A percentile compares a stretch with the other conserved stretches of the same genome.
phyloP scores from a whole-genome alignment of 2,888 invertebrate species.

The Agriopis marginaria region DNA sequence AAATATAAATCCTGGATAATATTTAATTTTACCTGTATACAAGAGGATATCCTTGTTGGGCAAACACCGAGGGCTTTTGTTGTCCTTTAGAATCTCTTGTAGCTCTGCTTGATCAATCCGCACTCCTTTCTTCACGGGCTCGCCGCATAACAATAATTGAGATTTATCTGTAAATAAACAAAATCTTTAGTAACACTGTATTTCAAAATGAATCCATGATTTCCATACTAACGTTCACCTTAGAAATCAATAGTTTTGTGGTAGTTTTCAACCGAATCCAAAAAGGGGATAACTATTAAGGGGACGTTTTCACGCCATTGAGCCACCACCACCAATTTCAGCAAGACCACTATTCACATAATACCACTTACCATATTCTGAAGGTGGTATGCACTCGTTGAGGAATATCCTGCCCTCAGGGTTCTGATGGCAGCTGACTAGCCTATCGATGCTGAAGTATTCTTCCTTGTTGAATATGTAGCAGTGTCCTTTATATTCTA shows the following conservation, averaged over 20 bases:
- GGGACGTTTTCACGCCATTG: no score
- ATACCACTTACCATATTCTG: slow-evolving; percentile 90
- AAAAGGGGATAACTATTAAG: no score
- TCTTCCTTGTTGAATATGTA: slow-evolving; percentile 86
- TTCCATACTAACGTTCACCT: no score
- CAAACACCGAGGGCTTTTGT: slow-evolving; percentile 89
- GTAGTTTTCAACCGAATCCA: no score
- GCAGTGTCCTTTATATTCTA: slow-evolving; percentile 83
- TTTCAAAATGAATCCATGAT: no score
- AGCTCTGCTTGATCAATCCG: slow-evolving; percentile 81
- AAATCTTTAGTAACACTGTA: not conserved
- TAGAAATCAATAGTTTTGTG: no score
- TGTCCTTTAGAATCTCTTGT: slow-evolving; percentile 81
- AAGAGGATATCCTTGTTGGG: slow-evolving; percentile 89
- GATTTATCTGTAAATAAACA: slow-evolving; percentile 87
- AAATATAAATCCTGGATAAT: no score
- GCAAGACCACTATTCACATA: no score
- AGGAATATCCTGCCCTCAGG: slow-evolving; percentile 87
- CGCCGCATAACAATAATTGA: slow-evolving; percentile 89
- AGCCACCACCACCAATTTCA: no score
- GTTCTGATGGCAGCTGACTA: slow-evolving; percentile 88
- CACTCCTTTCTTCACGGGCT: slow-evolving; percentile 85
- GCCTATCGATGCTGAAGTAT: slow-evolving; percentile 87
- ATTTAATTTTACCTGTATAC: slow-evolving; percentile 83
- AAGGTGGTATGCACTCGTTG: slow-evolving; percentile 93